Conservation (phyloP, 2,113 vertebrate genomes). For the Chrysochloris asiatica region DNA sequence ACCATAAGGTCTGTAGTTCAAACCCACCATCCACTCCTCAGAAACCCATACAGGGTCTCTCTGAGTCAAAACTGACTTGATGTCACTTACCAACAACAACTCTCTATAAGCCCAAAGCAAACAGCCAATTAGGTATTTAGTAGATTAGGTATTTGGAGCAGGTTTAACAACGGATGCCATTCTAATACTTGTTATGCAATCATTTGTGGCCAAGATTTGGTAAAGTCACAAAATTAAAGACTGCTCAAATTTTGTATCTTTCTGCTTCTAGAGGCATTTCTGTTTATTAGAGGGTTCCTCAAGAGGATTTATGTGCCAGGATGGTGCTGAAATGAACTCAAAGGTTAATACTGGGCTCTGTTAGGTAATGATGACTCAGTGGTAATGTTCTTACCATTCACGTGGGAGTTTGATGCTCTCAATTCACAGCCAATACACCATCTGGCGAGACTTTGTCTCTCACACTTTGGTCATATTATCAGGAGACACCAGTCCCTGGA, state of each 20-base stretch:
- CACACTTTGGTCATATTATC: too few species aligned
- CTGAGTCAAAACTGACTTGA: too few species aligned
- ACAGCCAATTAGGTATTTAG: not conserved
- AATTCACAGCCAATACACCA: not conserved
- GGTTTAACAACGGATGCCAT: not conserved
- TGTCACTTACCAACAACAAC: too few species aligned
- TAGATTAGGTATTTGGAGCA: slow-evolving; percentile 21
- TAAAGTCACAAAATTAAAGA: slow-evolving; percentile 14
- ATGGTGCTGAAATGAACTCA: not conserved
- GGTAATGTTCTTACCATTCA: not conserved
- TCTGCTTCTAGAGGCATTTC: slow-evolving; percentile 14
- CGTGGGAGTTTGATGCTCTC: not conserved
- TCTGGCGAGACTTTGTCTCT: too few species aligned
- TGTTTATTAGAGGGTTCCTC: not conserved
- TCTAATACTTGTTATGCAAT: slow-evolving; percentile 33
- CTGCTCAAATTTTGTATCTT: slow-evolving; percentile 1
- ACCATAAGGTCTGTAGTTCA: too few species aligned
- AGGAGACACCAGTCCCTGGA: too few species aligned
- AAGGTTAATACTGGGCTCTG: not conserved
- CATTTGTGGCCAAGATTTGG: not conserved
- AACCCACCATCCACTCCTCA: too few species aligned
- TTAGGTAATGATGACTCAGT: not conserved
- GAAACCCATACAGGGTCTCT: too few species aligned
- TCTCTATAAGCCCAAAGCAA: not conserved
- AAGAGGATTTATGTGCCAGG: not conserved